Conservation (phyloP, 2,888 invertebrate genomes). For the Rhaphigaster nebulosa region DNA sequence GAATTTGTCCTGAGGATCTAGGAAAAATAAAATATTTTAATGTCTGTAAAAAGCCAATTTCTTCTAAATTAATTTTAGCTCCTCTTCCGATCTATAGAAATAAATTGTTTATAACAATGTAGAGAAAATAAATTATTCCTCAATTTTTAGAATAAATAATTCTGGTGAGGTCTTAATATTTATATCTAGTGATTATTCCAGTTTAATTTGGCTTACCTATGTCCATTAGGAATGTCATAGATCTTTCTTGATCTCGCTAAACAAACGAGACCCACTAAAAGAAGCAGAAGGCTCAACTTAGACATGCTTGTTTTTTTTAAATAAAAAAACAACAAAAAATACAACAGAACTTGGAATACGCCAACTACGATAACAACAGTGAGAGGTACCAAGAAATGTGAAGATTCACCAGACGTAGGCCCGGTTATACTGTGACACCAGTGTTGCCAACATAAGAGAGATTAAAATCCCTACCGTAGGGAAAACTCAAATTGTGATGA, state of each 20-base stretch:
- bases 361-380: not conserved
- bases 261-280: slow-evolving; percentile 3
- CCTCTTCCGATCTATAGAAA: not conserved
- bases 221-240: not conserved
- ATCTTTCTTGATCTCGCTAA: not conserved
- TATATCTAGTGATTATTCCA: not conserved
- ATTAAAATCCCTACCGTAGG: not conserved
- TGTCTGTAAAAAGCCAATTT: not conserved
- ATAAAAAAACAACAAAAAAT: not conserved
- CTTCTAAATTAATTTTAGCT: not conserved
- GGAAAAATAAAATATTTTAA: not conserved
- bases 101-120: not conserved
- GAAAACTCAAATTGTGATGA: not conserved
- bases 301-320: not conserved
- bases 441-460: not conserved
- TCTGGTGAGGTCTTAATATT: not conserved
- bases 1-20: not conserved
- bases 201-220: not conserved
- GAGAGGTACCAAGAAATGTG: not conserved
- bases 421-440: not conserved
- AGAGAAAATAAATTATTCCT: not conserved
- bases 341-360: not conserved
- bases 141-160: not conserved
- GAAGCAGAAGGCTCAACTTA: not conserved
- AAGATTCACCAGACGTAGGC: not conserved